These are phyloP conservation scores for Clusia tigrina DNA, from an alignment of 2,888 invertebrate species.

Conservation along the genomic window DNA sequence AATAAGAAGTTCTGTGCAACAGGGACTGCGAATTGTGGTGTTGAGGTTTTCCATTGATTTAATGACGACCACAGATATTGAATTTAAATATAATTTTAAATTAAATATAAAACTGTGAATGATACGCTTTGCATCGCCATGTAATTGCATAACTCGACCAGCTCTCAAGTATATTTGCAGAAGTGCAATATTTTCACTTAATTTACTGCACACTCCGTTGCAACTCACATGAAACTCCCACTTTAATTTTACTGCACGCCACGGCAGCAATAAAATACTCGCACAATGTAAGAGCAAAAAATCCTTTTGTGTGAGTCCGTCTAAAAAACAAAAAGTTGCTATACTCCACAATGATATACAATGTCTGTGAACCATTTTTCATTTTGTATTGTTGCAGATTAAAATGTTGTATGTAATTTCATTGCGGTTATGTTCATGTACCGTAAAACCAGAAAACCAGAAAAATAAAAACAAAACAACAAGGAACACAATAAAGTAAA, in stretches of 20 bases:
- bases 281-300: neutral
- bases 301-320: neutral
- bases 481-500: neutral
- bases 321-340: neutral
- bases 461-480: neutral
- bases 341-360: conserved; percentile 1
- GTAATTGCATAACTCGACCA: neutral
- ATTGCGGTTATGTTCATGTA: neutral
- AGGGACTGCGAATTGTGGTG: no score
- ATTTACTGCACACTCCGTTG: neutral
- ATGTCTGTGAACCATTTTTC: conserved; percentile 1
- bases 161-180: neutral
- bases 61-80: no score
- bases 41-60: no score
- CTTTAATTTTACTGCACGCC: neutral
- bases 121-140: neutral
- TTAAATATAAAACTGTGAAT: neutral
- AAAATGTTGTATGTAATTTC: conserved; percentile 6
- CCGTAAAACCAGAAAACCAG: neutral
- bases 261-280: no score
- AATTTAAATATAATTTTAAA: no score
- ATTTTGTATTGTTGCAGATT: neutral
- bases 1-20: no score
- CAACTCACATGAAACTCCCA: neutral
- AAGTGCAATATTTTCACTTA: conserved; percentile 3